Evolutionary conservation across 2,797 vertebrate genomes (phyloP), one percentile per base, ranked within the genome.

Genomic region (Xenentodon cancila): DNA sequence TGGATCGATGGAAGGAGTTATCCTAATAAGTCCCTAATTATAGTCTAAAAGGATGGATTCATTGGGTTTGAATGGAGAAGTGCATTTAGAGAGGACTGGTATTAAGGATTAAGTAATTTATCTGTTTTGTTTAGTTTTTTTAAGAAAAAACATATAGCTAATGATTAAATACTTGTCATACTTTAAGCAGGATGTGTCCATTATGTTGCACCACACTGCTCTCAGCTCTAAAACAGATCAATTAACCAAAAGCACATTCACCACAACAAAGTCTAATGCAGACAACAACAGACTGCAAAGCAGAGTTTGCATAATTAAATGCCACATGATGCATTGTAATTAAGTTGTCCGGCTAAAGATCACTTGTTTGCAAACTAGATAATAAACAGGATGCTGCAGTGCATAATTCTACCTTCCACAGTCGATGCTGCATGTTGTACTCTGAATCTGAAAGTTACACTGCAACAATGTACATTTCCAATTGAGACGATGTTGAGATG

Each of bases 251-350:
- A 67, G 53, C 65, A 12, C 17, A 1, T 54, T 56, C 20, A 59
- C 40, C 57, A 69, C 44, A 64, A 55, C 65, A 52, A 32, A 76
- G 75, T 74, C 63, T 54, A 55, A 65, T 64, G 43, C 19, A 32
- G 59, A 72, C 65, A 63, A 27, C 67, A 65, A 53, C 61, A 69
- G 67, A 59, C 59, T 74, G 64, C 54, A 65, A 56, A 68, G 17
- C 32, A 48, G 53, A 55, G 59, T 62, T 58, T 60, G 59, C 63
- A 72, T 80, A 74, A 78, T 76, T 73, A 70, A 80, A 72, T 62
- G 37, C 19, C 53, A 68, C 53, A 72, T 59, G 69, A 73, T 59
- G 69, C 73, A 74, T 71, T 47, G 52, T 64, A 78, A 82, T 78
- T 66, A 78, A 62, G 51, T 17, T 34, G 34, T 12, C 17, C 52